phyloP scores from a whole-genome alignment of 2,888 invertebrate genomes.

The Hemithea aestivaria region DNA sequence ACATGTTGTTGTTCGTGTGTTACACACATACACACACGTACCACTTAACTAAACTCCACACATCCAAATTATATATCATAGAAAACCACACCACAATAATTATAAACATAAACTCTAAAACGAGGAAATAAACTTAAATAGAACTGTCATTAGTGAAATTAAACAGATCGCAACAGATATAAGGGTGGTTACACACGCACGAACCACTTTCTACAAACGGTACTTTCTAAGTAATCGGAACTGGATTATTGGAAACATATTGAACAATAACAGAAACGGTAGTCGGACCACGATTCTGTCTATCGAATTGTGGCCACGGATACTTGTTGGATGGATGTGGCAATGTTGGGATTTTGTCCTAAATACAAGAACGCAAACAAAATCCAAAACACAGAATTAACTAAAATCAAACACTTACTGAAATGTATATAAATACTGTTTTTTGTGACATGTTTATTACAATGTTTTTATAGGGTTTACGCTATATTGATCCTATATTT shows the following conservation, averaged over 20 bases:
- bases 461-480: too few relatives aligned
- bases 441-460: too few relatives aligned
- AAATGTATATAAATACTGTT: too few relatives aligned
- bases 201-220: constrained; percentile 52
- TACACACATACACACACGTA: too few relatives aligned
- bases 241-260: constrained; percentile 76
- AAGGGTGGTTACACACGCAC: constrained; percentile 40
- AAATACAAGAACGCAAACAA: too few relatives aligned
- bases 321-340: constrained; percentile 38
- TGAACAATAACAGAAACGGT: constrained; percentile 73
- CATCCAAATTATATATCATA: too few relatives aligned
- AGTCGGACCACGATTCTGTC: constrained; percentile 59
- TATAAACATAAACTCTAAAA: not conserved
- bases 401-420: too few relatives aligned
- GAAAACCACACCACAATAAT: too few relatives aligned
- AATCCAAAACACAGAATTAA: too few relatives aligned
- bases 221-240: constrained; percentile 61
- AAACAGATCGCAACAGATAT: constrained; percentile 30
- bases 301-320: constrained; percentile 35
- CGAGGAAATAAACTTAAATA: constrained; percentile 14
- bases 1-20: too few relatives aligned
- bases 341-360: not conserved
- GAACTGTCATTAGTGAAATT: constrained; percentile 18
- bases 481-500: too few relatives aligned
- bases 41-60: too few relatives aligned